Percentiles rank a stretch among this genome's conserved stretches.
Conservation (phyloP, 2,113 vertebrate species). For the Drymodes brunneopygia region DNA sequence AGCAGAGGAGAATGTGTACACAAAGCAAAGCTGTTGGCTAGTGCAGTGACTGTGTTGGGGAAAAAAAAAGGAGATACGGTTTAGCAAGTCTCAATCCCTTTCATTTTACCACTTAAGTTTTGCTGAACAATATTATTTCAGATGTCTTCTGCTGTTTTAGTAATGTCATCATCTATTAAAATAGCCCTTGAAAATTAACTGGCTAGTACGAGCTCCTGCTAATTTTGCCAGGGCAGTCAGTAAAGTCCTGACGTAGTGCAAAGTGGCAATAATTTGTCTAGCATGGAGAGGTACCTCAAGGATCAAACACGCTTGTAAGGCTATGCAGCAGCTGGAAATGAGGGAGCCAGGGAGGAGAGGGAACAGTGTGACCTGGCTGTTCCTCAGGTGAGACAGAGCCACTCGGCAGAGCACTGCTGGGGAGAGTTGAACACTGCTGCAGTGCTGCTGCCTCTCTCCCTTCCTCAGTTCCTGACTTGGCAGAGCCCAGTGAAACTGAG, state of each 20-base stretch:
- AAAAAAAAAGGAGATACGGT: background rate
- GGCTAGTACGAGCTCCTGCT: background rate
- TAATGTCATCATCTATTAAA: background rate
- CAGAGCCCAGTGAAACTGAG: background rate
- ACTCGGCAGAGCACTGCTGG: rapidly evolving
- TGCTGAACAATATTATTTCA: background rate
- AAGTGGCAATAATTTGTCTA: background rate
- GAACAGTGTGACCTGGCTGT: background rate
- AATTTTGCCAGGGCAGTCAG: background rate
- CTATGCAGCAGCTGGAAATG: background rate
- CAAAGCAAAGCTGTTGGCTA: background rate
- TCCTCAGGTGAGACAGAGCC: background rate
- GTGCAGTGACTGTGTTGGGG: background rate
- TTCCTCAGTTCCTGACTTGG: background rate
- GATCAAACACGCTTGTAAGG: background rate
- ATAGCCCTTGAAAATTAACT: background rate
- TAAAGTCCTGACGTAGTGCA: background rate
- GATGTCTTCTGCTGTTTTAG: background rate
- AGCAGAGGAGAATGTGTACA: background rate
- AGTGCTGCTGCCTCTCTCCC: background rate
- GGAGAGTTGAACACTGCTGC: background rate
- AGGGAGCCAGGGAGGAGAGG: background rate
- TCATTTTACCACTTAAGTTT: background rate
- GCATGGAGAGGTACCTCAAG: background rate
- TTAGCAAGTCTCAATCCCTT: background rate